These are phyloP conservation scores for Babyrousa celebensis DNA, from an alignment of 2,797 vertebrate species.

Conservation along the genomic window DNA sequence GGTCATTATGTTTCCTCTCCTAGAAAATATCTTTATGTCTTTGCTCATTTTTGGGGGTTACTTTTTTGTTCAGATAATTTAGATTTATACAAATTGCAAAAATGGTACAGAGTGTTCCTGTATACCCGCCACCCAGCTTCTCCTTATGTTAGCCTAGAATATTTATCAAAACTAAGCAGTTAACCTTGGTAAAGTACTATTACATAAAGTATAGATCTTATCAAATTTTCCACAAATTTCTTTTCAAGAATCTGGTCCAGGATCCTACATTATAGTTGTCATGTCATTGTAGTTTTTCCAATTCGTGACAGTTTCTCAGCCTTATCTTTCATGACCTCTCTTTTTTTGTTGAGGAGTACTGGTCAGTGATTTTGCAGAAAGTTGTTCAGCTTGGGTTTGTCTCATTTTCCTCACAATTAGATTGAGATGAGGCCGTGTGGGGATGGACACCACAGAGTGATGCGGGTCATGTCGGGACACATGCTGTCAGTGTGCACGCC, in stretches of 20 bases:
- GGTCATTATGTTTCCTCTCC: slow-evolving; percentile 38
- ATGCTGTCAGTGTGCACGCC: background rate
- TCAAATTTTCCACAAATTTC: background rate
- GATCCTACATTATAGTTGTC: background rate
- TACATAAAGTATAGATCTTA: slow-evolving; percentile 18
- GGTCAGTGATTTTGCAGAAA: background rate
- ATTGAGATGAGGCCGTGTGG: background rate
- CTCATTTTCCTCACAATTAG: background rate
- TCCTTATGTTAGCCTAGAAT: background rate
- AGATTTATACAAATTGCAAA: background rate
- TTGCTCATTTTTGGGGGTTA: background rate
- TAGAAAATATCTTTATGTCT: slow-evolving; percentile 39
- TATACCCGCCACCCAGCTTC: background rate
- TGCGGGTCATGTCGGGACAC: background rate
- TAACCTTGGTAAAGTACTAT: background rate
- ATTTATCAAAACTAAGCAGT: slow-evolving; percentile 60
- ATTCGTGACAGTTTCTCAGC: background rate
- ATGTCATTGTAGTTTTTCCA: background rate
- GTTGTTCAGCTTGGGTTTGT: background rate
- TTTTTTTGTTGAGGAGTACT: background rate
- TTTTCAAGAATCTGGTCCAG: background rate
- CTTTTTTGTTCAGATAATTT: slow-evolving; percentile 46
- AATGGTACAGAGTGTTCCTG: background rate
- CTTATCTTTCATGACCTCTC: slow-evolving; percentile 39
- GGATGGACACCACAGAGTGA: background rate